A percentile compares a stretch with the other conserved stretches of the same genome.
Evolutionary conservation across 2,113 vertebrate genomes (phyloP).

Genomic region (Pseudopipra pipra): DNA sequence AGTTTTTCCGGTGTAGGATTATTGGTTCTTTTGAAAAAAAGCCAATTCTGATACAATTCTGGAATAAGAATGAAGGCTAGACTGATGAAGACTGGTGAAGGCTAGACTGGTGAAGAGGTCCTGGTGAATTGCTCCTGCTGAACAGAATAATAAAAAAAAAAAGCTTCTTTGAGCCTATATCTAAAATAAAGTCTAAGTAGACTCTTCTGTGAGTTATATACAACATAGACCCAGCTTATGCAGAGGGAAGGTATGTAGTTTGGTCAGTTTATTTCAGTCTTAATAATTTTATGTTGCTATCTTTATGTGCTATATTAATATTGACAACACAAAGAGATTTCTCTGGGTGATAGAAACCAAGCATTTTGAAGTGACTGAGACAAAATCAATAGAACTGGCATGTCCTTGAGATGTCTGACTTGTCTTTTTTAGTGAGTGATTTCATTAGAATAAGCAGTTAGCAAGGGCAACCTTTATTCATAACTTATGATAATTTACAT

Average conservation of each 20-base stretch:
- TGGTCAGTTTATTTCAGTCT: neutral
- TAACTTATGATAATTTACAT: neutral
- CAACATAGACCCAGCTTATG: neutral
- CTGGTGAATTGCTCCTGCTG: neutral
- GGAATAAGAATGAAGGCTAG: neutral
- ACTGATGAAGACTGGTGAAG: neutral
- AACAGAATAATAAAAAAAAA: neutral
- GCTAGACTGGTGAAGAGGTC: neutral
- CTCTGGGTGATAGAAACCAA: neutral
- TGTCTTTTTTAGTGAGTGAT: neutral
- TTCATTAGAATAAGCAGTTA: neutral
- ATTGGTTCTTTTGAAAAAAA: neutral
- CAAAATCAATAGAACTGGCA: neutral
- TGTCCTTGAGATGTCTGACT: neutral
- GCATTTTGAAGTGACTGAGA: neutral
- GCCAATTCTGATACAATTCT: neutral
- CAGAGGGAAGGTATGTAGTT: neutral
- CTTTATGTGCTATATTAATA: neutral
- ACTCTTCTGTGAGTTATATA: neutral
- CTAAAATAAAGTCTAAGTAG: neutral
- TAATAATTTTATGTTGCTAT: neutral
- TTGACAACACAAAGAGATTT: neutral
- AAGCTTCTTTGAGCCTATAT: neutral
- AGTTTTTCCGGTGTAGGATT: neutral
- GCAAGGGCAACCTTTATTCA: neutral